These are phyloP conservation scores for Caiman crocodilus DNA, from an alignment of 2,797 vertebrate genomes.

Conservation along the genomic window DNA sequence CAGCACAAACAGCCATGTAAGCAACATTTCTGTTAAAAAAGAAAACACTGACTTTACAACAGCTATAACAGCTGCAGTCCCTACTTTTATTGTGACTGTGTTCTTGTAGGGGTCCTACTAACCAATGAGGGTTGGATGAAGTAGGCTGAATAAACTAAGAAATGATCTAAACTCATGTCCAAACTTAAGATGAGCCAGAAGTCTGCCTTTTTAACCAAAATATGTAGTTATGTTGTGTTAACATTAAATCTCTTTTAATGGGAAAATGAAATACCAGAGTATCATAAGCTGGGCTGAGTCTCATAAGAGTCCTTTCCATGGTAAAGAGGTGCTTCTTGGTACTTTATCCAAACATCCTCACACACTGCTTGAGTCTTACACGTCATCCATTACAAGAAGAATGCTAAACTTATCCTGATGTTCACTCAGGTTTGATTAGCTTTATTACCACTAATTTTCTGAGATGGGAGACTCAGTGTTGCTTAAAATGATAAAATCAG, in stretches of 20 bases:
- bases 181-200: background rate
- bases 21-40: background rate
- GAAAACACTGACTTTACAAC: background rate
- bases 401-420: constrained; percentile 41
- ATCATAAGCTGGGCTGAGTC: background rate
- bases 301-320: background rate
- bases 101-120: background rate
- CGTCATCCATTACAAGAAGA: constrained; percentile 58
- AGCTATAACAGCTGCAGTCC: background rate
- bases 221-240: background rate
- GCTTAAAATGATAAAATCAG: background rate
- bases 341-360: constrained; percentile 50
- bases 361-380: constrained; percentile 40
- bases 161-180: background rate
- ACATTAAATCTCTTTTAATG: background rate
- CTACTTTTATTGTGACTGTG: background rate
- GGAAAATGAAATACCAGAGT: background rate
- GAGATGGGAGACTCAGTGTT: background rate
- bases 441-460: background rate
- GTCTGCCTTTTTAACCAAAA: background rate
- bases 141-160: background rate
- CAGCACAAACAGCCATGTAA: background rate
- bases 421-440: constrained; percentile 4
- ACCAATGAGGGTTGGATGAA: background rate
- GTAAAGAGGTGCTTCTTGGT: background rate